phyloP scores from a whole-genome alignment of 2,797 vertebrate genomes.

The Lepilemur ruficaudatus region DNA sequence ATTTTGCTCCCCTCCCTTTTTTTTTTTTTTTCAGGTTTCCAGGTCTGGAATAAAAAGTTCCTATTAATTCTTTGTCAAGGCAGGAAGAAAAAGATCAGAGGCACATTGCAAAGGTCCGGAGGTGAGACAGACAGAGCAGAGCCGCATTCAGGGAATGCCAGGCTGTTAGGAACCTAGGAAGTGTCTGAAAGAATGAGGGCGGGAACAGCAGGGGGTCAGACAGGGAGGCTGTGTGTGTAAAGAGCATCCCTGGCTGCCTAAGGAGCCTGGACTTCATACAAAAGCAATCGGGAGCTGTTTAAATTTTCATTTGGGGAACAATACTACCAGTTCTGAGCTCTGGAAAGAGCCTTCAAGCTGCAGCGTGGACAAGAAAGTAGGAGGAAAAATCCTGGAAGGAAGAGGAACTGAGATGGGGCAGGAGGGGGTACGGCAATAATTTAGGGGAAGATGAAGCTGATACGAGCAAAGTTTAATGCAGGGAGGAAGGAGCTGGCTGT shows the following conservation, averaged over 20 bases:
- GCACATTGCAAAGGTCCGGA: neutral
- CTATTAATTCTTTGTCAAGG: neutral
- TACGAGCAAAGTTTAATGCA: neutral
- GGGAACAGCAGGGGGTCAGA: neutral
- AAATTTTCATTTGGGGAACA: neutral
- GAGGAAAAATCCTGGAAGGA: neutral
- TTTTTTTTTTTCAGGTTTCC: neutral
- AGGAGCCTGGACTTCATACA: neutral
- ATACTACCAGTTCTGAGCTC: neutral
- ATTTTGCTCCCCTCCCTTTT: neutral
- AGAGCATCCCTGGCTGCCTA: neutral
- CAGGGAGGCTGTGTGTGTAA: rapidly evolving
- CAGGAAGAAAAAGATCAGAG: neutral
- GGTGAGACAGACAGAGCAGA: neutral
- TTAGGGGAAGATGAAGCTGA: constrained; percentile 1
- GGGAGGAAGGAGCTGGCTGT: neutral
- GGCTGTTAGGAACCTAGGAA: neutral
- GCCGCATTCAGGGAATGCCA: rapidly evolving
- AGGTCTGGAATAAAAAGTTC: neutral
- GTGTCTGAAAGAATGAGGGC: neutral
- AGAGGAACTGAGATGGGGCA: neutral
- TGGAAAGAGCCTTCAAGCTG: neutral
- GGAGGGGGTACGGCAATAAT: neutral
- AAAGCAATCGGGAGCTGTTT: neutral
- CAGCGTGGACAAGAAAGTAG: neutral